These are phyloP conservation scores for Tursiops truncatus DNA, from an alignment of 2,113 vertebrate genomes.

Conservation along the genomic window DNA sequence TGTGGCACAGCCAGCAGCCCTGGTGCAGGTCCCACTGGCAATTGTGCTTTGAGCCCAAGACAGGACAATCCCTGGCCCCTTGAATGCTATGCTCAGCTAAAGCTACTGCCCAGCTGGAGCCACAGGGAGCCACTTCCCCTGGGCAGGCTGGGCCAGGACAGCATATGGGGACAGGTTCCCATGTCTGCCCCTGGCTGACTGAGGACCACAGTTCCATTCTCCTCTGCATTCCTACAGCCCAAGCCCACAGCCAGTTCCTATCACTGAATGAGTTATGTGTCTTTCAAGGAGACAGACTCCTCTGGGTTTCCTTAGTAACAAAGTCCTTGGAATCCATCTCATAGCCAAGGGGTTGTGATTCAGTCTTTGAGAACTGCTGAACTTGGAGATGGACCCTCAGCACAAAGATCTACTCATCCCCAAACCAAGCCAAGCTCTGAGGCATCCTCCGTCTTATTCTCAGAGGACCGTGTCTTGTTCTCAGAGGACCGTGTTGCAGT, in stretches of 20 bases:
- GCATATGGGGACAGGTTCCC: not conserved
- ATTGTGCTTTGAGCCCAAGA: not conserved
- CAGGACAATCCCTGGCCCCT: not conserved
- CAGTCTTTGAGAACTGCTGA: not conserved
- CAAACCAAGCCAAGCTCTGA: not conserved
- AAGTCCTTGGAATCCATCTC: not conserved
- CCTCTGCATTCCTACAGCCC: not conserved
- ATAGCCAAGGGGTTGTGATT: not conserved
- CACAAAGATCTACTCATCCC: not conserved
- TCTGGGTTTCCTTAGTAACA: not conserved
- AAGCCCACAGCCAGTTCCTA: not conserved
- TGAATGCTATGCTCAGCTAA: not conserved
- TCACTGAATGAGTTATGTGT: not conserved
- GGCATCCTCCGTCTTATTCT: not conserved
- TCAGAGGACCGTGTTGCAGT: not conserved
- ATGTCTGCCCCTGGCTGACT: not conserved
- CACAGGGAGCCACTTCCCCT: not conserved
- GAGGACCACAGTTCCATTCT: not conserved
- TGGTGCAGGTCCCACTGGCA: not conserved
- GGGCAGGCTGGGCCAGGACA: not conserved
- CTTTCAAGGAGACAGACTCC: not conserved
- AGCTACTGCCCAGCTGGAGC: not conserved
- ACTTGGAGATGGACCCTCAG: not conserved
- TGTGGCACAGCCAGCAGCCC: not conserved
- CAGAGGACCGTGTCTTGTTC: not conserved